Percentiles rank a stretch among this genome's conserved stretches.
These are phyloP conservation scores for Aphelinus certus DNA, from an alignment of 1,140 invertebrate species.

Conservation along the genomic window DNA sequence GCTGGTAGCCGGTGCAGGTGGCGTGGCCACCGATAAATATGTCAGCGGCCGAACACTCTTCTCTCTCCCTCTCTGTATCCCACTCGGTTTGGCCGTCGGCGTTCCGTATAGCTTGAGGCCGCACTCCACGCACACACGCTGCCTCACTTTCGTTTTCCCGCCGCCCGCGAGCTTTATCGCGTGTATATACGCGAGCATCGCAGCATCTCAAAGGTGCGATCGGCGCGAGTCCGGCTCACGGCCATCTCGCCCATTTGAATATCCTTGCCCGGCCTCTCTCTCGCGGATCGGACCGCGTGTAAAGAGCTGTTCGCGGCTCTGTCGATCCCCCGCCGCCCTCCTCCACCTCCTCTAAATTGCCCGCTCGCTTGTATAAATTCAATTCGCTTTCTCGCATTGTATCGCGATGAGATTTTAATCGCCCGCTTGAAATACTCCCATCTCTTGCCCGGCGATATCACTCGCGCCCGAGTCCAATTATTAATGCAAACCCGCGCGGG, in stretches of 20 bases:
- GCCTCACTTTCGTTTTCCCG: constrained; percentile 30
- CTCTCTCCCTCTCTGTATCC: not conserved
- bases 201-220: not conserved
- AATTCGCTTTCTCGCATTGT: not conserved
- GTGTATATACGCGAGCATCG: not conserved
- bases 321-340: too few relatives aligned
- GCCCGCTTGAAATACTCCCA: not conserved
- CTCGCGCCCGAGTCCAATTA: too few relatives aligned
- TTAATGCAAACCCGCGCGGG: too few relatives aligned
- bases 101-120: not conserved
- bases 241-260: constrained; percentile 48
- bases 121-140: too few relatives aligned
- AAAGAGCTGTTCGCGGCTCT: too few relatives aligned
- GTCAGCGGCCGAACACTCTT: constrained; percentile 54
- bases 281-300: too few relatives aligned
- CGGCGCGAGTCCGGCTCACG: not conserved
- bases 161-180: not conserved
- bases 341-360: too few relatives aligned
- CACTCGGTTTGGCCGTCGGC: not conserved
- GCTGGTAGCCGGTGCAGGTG: constrained; percentile 59
- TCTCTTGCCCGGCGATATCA: constrained; percentile 2
- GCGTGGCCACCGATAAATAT: constrained; percentile 63
- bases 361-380: too few relatives aligned
- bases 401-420: not conserved
- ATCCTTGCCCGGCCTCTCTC: constrained; percentile 40